These are phyloP conservation scores for Elysia crispata DNA, from an alignment of 2,888 invertebrate species.

Conservation along the genomic window DNA sequence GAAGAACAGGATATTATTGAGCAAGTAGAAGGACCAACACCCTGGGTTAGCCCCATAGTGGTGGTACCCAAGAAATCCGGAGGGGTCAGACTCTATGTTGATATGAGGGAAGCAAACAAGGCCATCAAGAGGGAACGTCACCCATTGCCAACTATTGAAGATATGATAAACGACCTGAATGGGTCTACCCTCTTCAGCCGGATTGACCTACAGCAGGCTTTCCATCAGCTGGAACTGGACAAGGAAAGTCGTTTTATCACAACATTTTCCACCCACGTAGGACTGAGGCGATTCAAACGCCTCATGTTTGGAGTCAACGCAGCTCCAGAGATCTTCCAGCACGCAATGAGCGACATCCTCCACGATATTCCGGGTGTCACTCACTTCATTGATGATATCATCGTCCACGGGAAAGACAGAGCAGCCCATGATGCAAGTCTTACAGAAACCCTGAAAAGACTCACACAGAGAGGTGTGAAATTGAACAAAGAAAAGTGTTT, in stretches of 20 bases:
- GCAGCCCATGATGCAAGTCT: slow-evolving; percentile 58
- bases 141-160: slow-evolving; percentile 47
- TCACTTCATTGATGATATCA: slow-evolving; percentile 76
- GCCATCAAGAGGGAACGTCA: slow-evolving; percentile 57
- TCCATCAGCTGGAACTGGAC: slow-evolving; percentile 58
- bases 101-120: slow-evolving; percentile 60
- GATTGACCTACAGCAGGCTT: slow-evolving; percentile 57
- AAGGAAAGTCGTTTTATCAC: slow-evolving; percentile 59
- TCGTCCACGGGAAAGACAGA: slow-evolving; percentile 66
- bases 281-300: slow-evolving; percentile 56
- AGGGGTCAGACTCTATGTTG: slow-evolving; percentile 40
- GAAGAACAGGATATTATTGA: slow-evolving; percentile 55
- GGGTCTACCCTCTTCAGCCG: slow-evolving; percentile 56
- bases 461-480: slow-evolving; percentile 20
- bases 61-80: slow-evolving; percentile 53
- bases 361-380: slow-evolving; percentile 68
- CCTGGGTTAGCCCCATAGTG: slow-evolving; percentile 56
- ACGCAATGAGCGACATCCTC: slow-evolving; percentile 73
- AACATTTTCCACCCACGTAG: slow-evolving; percentile 58
- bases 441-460: not conserved
- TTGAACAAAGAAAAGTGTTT: slow-evolving; percentile 16
- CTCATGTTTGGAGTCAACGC: slow-evolving; percentile 64
- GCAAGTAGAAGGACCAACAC: slow-evolving; percentile 55
- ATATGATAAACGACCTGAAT: slow-evolving; percentile 57
- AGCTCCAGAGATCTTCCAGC: slow-evolving; percentile 78